phyloP scores from a whole-genome alignment of 2,113 vertebrate species.

The Mustela lutreola region DNA sequence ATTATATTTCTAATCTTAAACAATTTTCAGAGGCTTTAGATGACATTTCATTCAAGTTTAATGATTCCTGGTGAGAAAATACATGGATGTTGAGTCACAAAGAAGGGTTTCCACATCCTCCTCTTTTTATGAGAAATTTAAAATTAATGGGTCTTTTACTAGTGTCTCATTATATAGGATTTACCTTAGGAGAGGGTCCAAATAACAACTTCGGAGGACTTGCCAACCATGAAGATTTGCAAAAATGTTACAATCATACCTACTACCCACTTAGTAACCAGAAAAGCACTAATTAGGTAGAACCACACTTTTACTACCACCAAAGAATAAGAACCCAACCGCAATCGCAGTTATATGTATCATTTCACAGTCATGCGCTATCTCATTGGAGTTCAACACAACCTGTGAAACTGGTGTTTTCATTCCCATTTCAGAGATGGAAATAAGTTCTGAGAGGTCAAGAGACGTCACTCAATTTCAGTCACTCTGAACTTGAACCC shows the following conservation, averaged over 20 bases:
- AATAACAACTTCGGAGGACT: not conserved
- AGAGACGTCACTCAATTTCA: not conserved
- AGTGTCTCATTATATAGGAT: not conserved
- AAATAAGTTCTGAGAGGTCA: not conserved
- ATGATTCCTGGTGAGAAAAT: not conserved
- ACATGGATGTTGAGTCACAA: not conserved
- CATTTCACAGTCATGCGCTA: not conserved
- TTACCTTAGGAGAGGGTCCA: not conserved
- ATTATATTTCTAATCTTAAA: not conserved
- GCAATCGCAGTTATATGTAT: not conserved
- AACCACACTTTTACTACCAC: not conserved
- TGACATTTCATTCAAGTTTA: not conserved
- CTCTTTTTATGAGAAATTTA: constrained; percentile 22
- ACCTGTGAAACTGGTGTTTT: not conserved
- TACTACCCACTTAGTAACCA: not conserved
- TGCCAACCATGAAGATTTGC: not conserved
- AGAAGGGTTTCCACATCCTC: not conserved
- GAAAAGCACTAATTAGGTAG: constrained; percentile 1
- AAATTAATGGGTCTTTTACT: not conserved
- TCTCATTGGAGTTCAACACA: not conserved
- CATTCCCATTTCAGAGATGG: not conserved
- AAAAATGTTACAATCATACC: not conserved
- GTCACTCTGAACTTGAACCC: not conserved
- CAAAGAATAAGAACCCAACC: not conserved
- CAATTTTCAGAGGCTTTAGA: not conserved